Percentiles rank a stretch among this genome's conserved stretches.
Evolutionary conservation across 2,888 invertebrate species (phyloP).

Genomic region (Unio pictorum): DNA sequence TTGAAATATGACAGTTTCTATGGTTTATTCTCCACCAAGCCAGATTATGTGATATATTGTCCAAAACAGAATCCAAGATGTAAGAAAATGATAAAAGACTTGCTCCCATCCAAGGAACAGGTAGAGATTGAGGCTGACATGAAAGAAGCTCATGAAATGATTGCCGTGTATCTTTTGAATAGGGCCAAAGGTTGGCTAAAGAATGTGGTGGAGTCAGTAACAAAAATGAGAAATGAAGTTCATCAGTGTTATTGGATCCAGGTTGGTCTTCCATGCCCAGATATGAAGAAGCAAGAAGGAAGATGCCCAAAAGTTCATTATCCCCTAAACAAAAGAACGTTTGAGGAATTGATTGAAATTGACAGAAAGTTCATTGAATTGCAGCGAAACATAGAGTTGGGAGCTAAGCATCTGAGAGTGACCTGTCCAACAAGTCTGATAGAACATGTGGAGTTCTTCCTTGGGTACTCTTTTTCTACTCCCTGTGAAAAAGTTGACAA

Average conservation of each 20-base stretch:
- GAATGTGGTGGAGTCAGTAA: conserved; percentile 6
- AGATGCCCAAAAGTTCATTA: conserved; percentile 12
- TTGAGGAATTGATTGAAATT: conserved; percentile 14
- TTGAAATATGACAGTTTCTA: conserved; percentile 38
- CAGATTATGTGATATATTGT: conserved; percentile 21
- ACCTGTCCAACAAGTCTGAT: conserved; percentile 6
- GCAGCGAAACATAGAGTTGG: conserved; percentile 23
- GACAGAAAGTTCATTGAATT: conserved; percentile 27
- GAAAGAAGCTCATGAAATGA: conserved; percentile 10
- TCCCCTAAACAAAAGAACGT: conserved; percentile 3
- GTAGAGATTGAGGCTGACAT: conserved; percentile 5
- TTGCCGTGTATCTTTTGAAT: conserved; percentile 20
- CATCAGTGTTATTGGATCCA: conserved; percentile 7
- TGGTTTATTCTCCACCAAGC: conserved; percentile 31
- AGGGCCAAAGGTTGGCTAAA: conserved; percentile 12
- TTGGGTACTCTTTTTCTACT: not conserved
- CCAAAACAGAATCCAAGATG: conserved; percentile 40
- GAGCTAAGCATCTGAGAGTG: conserved; percentile 7
- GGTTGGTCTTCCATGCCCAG: conserved; percentile 12
- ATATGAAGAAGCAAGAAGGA: conserved; percentile 5
- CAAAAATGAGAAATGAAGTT: conserved; percentile 5
- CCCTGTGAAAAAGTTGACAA: not conserved
- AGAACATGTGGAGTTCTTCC: conserved; percentile 1
- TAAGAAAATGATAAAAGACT: conserved; percentile 20
- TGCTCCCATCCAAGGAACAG: conserved; percentile 4